Base-by-base conservation (phyloP, 2,797 vertebrate genomes). In the Ctenosaura bakeri region DNA sequence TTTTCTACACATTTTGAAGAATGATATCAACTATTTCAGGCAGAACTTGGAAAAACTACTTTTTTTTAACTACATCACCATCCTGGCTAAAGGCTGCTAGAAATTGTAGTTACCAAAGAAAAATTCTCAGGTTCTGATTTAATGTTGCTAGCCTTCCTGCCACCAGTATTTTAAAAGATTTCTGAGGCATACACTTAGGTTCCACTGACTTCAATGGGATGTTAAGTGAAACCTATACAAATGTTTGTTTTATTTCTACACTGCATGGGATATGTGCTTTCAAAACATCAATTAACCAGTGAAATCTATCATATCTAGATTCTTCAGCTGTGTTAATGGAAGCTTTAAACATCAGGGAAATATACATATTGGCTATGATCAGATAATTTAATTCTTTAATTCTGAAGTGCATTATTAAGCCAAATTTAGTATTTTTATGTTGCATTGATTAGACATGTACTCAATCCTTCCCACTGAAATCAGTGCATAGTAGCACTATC, bases 91-190 rank as follows among this genome's bases (percentile, higher is more conserved):
- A 3, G 6, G 12, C 32, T 69, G 66, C 66, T 32, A 29, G 29
- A 69, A 62, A 69, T 12, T 69, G 66, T 32, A 69, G 29, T 69
- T 29, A 69, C 66, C 66, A 69, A 69, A 69, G 22, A 32, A 69
- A 32, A 9, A 32, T 32, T 69, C 32, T 29, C 66, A 38, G 32
- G 90, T n/a, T 22, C 14, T 76, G 38, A 54, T 76, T 87, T 90
- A 90, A 86, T 0, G 62, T 50, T 35, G 1, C 0, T 1, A 2
- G 0, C 20, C 73, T 83, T 90, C 1, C 20, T 91, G 82, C 76
- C 73, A 22, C 85, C 6, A 66, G 85, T 54, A 89, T 24, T 64
- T 38, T 52, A 35, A 50, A 74, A 50, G 66, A 74, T 52, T 91
- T 52, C 76, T 62, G 1, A 13, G 35, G 20, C 54, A n/a, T 3